Evolutionary conservation across 2,113 vertebrate species (phyloP).

Genomic region (Xenus cinereus): DNA sequence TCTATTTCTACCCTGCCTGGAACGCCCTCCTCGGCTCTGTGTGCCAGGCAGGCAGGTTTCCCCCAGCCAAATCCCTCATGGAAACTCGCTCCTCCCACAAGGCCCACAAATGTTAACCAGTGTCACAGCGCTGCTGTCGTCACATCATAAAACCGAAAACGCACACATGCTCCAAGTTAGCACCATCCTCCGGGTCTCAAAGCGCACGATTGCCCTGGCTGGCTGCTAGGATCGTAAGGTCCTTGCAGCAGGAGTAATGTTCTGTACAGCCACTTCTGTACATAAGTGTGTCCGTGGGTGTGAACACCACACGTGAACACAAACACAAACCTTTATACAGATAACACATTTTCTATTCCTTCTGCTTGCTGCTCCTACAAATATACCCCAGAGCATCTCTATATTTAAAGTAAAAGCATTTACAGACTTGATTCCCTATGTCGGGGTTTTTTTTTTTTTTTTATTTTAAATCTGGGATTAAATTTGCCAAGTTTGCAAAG

Average conservation of each 20-base stretch:
- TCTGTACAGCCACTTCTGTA: not conserved
- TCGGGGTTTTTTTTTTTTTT: not conserved
- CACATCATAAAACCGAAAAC: conserved; percentile 34
- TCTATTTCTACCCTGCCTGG: not conserved
- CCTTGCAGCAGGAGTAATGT: not conserved
- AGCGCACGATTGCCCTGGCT: not conserved
- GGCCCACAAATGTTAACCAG: conserved; percentile 36
- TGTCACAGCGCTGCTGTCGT: not conserved
- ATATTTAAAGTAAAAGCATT: not conserved
- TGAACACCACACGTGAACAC: not conserved
- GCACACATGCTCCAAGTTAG: conserved; percentile 55
- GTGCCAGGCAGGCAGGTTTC: not conserved
- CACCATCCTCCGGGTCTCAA: conserved; percentile 28
- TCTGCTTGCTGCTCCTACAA: not conserved
- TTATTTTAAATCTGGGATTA: not conserved
- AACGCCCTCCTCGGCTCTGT: not conserved
- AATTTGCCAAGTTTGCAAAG: conserved; percentile 23
- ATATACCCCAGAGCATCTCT: not conserved
- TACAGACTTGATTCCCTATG: not conserved
- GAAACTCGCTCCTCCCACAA: not conserved
- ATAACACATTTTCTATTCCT: not conserved
- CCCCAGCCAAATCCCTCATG: not conserved
- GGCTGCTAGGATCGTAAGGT: not conserved
- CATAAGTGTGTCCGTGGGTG: accelerated
- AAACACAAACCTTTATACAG: not conserved